Evolutionary conservation across 2,113 vertebrate species (phyloP).

Genomic region (Coptodon rendalli): DNA sequence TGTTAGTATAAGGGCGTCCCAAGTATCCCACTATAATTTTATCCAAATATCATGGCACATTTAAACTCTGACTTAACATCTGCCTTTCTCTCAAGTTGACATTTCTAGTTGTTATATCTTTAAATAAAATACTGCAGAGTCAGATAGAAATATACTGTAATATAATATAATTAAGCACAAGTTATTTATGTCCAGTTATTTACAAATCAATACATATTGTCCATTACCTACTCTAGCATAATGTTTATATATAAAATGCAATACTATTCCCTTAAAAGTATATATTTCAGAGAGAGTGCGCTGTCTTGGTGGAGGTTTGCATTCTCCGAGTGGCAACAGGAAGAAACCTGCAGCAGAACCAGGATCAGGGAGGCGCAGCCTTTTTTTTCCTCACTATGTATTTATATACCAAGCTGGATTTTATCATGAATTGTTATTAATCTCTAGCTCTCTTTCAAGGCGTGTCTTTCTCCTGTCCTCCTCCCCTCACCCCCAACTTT

Average conservation of each 20-base stretch:
- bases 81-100: background rate
- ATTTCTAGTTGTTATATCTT: background rate
- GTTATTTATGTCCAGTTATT: background rate
- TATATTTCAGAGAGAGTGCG: accelerated
- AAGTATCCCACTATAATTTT: background rate
- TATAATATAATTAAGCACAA: background rate
- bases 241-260: background rate
- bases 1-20: background rate
- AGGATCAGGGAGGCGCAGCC: background rate
- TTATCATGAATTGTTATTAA: background rate
- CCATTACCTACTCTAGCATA: background rate
- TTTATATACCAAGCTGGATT: background rate
- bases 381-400: accelerated
- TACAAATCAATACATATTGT: background rate
- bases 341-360: background rate
- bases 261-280: background rate
- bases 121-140: background rate
- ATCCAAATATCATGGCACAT: background rate
- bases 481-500: background rate
- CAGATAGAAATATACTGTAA: background rate
- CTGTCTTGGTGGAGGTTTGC: background rate
- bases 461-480: background rate
- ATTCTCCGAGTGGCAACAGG: background rate
- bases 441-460: background rate
- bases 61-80: background rate